Percentiles rank a stretch among this genome's conserved stretches.
Evolutionary conservation across 2,888 invertebrate species (phyloP).

Genomic region (Oligia strigilis): DNA sequence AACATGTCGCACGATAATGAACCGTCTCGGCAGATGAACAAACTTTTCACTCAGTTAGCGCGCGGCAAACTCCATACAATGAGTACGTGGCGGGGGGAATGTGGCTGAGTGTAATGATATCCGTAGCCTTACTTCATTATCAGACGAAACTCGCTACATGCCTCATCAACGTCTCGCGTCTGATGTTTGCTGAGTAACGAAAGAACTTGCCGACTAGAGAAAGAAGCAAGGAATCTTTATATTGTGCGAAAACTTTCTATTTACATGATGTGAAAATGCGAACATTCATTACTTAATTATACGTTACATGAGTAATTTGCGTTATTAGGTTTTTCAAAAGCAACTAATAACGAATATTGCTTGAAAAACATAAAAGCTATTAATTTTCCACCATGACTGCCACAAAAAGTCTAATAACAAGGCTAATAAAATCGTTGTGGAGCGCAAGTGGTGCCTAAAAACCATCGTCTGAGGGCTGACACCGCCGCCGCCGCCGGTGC

Average conservation of each 20-base stretch:
- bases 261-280: not conserved
- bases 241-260: not conserved
- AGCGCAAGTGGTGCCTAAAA: slow-evolving; percentile 61
- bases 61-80: slow-evolving; percentile 51
- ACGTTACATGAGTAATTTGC: slow-evolving; percentile 4
- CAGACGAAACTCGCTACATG: slow-evolving; percentile 62
- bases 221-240: slow-evolving; percentile 7
- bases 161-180: slow-evolving; percentile 64
- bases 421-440: slow-evolving; percentile 69
- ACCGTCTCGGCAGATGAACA: slow-evolving; percentile 44
- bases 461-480: slow-evolving; percentile 66
- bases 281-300: not conserved
- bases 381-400: slow-evolving; percentile 66
- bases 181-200: slow-evolving; percentile 27
- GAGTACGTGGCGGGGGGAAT: slow-evolving; percentile 21
- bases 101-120: slow-evolving; percentile 51
- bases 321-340: not conserved
- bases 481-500: slow-evolving; percentile 41
- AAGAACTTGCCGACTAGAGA: slow-evolving; percentile 8
- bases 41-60: slow-evolving; percentile 66
- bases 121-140: slow-evolving; percentile 67
- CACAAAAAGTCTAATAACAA: slow-evolving; percentile 64
- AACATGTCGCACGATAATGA: slow-evolving; percentile 61
- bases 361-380: slow-evolving; percentile 54
- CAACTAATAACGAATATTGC: slow-evolving; percentile 46